Conservation (phyloP, 2,113 vertebrate genomes). For the Heterochromis multidens region DNA sequence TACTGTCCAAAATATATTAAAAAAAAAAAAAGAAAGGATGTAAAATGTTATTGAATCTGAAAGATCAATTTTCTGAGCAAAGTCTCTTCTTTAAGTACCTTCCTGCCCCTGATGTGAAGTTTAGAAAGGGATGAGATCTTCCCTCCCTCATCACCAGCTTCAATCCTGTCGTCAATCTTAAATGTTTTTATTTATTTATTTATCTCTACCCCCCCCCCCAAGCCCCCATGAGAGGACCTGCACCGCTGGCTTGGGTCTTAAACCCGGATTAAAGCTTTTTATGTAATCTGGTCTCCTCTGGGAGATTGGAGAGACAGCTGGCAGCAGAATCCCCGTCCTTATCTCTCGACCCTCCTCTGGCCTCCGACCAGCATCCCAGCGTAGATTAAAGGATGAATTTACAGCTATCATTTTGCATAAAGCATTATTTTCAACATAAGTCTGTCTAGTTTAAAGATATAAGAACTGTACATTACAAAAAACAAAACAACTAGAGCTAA, state of each 20-base stretch:
- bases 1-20: background rate
- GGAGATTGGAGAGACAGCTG: conserved; percentile 77
- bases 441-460: background rate
- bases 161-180: background rate
- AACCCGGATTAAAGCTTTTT: conserved; percentile 73
- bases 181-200: background rate
- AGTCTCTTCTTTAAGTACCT: background rate
- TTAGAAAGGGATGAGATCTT: background rate
- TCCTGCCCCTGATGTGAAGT: background rate
- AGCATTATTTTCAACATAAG: background rate
- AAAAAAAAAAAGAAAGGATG: background rate
- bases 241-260: conserved; percentile 67
- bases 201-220: background rate
- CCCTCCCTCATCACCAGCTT: background rate
- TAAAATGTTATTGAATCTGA: background rate
- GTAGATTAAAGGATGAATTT: conserved; percentile 43
- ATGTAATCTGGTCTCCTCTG: conserved; percentile 73
- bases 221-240: conserved; percentile 39
- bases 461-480: background rate
- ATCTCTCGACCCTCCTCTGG: conserved; percentile 54
- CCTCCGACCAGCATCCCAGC: conserved; percentile 24
- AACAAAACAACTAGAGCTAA: background rate
- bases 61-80: background rate
- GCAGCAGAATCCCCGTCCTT: conserved; percentile 64
- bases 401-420: background rate